These are phyloP conservation scores for Chironex yamaguchii DNA, from an alignment of 30 jellyfish, hydroid and myxozoan species.

Conservation along the genomic window DNA sequence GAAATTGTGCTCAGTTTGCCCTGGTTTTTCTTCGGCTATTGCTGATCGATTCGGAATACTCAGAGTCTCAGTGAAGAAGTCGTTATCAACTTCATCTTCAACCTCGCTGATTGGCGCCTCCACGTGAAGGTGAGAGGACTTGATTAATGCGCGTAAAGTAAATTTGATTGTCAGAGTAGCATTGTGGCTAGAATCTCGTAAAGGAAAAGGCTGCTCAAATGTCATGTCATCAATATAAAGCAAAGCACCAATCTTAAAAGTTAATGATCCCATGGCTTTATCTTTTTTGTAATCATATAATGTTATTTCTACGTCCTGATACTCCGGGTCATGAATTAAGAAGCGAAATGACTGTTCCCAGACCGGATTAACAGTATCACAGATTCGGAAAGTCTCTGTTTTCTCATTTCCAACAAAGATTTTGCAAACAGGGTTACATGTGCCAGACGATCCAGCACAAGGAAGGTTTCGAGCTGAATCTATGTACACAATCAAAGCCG, in stretches of 20 bases:
- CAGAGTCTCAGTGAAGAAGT: neutral
- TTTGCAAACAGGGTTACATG: slow-evolving; percentile 75
- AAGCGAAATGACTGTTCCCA: slow-evolving; percentile 80
- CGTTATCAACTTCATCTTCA: neutral
- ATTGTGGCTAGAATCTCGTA: slow-evolving; percentile 71
- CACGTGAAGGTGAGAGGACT: neutral
- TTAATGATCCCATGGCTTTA: slow-evolving; percentile 80
- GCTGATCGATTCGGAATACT: neutral
- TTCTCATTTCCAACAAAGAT: slow-evolving; percentile 65
- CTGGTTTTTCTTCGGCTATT: slow-evolving; percentile 9
- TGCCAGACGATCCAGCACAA: slow-evolving; percentile 41
- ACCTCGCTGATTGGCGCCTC: neutral
- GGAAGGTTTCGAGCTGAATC: slow-evolving; percentile 86
- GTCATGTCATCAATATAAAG: slow-evolving; percentile 67
- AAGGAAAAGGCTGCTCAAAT: slow-evolving; percentile 67
- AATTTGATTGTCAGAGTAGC: slow-evolving; percentile 43
- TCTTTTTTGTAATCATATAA: slow-evolving; percentile 83
- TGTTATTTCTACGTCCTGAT: slow-evolving; percentile 68
- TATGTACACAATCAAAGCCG: slow-evolving; percentile 61
- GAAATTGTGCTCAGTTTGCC: neutral
- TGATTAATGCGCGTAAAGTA: slow-evolving; percentile 58
- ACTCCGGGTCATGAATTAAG: slow-evolving; percentile 79
- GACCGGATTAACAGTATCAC: slow-evolving; percentile 72
- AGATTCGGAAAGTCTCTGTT: slow-evolving; percentile 54
- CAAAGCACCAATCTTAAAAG: slow-evolving; percentile 52